phyloP scores from a whole-genome alignment of 2,888 invertebrate species.

The Ariolimax columbianus region DNA sequence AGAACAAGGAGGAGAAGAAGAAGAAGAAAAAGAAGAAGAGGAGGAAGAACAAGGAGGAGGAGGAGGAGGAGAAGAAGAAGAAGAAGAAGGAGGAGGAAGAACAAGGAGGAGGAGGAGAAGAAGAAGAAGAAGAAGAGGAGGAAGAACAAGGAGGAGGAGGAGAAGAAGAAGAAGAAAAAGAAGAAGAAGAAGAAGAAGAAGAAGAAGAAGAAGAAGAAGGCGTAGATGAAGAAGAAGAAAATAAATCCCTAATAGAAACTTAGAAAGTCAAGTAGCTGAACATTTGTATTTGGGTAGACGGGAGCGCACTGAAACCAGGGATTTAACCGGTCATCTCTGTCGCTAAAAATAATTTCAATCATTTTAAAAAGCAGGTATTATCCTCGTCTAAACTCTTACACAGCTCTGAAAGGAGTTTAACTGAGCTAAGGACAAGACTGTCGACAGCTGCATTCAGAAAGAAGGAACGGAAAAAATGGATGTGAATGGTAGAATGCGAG shows the following conservation, averaged over 20 bases:
- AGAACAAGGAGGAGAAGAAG: not conserved
- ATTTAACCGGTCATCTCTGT: no score
- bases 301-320: no score
- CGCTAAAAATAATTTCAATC: no score
- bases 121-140: not conserved
- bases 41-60: not conserved
- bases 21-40: conserved; percentile 4
- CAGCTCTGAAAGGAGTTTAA: no score
- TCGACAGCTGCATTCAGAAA: no score
- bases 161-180: not conserved
- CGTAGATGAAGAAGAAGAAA: conserved; percentile 13
- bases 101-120: not conserved
- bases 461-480: no score
- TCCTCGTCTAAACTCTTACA: no score
- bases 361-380: no score
- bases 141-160: not conserved
- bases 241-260: not conserved
- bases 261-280: no score
- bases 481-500: not conserved
- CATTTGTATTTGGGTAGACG: no score
- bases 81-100: not conserved
- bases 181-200: conserved; percentile 10
- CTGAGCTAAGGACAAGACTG: no score
- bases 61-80: not conserved
- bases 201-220: not conserved